Percentiles rank a stretch among this genome's conserved stretches.
Conservation (phyloP, 1,140 invertebrate species). For the Drosophila trapezifrons region DNA sequence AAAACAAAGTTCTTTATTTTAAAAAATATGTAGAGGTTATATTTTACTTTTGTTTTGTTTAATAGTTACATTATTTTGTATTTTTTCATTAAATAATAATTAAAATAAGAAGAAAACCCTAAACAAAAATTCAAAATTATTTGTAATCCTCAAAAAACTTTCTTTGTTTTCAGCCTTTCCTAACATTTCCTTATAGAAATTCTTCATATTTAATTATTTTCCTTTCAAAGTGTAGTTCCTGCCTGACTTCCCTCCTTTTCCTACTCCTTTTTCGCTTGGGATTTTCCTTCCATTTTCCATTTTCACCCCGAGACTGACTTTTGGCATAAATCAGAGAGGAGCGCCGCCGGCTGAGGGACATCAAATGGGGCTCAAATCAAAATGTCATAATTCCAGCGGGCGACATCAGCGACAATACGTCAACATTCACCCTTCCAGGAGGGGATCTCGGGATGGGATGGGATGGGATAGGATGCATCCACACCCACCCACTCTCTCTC, state of each 20-base stretch:
- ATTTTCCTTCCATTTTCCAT: slow-evolving; percentile 7
- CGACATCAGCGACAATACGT: slow-evolving; percentile 78
- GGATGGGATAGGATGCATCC: neutral
- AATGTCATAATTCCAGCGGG: slow-evolving; percentile 74
- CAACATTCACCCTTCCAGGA: slow-evolving; percentile 43
- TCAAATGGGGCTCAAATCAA: slow-evolving; percentile 79
- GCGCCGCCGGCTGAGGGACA: slow-evolving; percentile 71
- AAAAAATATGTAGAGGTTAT: no score
- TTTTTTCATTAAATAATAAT: no score
- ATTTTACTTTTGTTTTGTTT: no score
- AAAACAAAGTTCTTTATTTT: no score
- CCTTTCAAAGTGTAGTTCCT: no score
- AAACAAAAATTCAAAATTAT: no score
- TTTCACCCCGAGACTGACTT: neutral
- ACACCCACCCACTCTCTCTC: slow-evolving; percentile 22
- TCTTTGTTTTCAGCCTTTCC: no score
- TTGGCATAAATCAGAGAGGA: slow-evolving; percentile 54
- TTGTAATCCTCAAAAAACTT: no score
- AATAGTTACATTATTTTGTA: no score
- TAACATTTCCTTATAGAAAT: no score
- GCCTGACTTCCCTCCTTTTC: neutral
- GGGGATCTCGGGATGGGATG: neutral
- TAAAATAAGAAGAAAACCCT: no score
- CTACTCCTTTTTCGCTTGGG: neutral
- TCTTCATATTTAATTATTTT: no score